Percentiles rank a stretch among this genome's conserved stretches.
Conservation (phyloP, 2,797 vertebrate genomes). For the Sebastes glaucus region DNA sequence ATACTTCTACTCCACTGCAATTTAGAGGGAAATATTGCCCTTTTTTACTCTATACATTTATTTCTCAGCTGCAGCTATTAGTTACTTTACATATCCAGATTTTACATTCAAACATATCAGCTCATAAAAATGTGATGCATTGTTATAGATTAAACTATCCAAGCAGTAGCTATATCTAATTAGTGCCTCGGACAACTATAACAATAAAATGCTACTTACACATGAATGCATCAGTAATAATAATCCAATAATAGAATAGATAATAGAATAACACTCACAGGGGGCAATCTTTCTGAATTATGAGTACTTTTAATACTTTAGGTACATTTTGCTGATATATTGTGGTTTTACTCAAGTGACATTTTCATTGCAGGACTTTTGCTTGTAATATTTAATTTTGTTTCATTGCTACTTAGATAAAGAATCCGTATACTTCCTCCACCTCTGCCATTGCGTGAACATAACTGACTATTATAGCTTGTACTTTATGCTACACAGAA, state of each 20-base stretch:
- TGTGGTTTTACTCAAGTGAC: not conserved
- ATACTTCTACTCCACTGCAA: not conserved
- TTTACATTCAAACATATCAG: not conserved
- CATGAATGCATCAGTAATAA: not conserved
- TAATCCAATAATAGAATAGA: not conserved
- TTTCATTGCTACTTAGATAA: no score
- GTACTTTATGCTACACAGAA: not conserved
- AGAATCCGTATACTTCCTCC: not conserved
- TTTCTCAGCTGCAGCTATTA: not conserved
- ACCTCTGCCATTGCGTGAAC: not conserved
- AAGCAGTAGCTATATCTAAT: not conserved
- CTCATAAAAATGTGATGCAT: not conserved
- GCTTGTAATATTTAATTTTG: not conserved
- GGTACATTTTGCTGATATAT: not conserved
- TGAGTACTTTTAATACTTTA: not conserved
- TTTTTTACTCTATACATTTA: not conserved
- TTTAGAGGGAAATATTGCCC: not conserved
- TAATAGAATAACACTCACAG: not conserved
- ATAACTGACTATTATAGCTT: not conserved
- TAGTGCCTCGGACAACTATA: not conserved
- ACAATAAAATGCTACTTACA: not conserved
- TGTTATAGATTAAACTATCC: not conserved
- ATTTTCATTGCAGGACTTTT: not conserved
- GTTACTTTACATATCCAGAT: not conserved
- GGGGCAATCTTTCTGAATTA: not conserved